A percentile compares a stretch with the other conserved stretches of the same genome.
Conservation (phyloP, 2,113 vertebrate genomes). For the Rhinopomastus cyanomelas region DNA sequence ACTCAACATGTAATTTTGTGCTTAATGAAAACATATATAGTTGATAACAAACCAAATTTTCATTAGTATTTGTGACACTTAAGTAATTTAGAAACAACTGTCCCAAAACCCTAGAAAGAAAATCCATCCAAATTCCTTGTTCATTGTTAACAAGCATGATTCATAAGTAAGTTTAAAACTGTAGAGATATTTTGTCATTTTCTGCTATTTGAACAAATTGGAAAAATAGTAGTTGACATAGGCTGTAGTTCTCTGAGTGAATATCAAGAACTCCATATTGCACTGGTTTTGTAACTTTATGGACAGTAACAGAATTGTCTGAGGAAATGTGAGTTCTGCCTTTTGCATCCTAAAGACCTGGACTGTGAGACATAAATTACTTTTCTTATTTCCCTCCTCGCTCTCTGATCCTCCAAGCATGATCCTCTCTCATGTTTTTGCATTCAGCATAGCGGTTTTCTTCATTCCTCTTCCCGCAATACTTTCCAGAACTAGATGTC, state of each 20-base stretch:
- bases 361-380: background rate
- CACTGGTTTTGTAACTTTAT: background rate
- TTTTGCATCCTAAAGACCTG: background rate
- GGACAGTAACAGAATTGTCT: background rate
- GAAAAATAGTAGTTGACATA: background rate
- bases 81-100: background rate
- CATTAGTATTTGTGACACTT: background rate
- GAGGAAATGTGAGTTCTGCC: background rate
- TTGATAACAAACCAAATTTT: background rate
- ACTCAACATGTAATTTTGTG: background rate
- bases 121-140: fast-evolving
- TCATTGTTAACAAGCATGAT: background rate
- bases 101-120: background rate
- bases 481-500: background rate
- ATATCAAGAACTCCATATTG: background rate
- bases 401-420: background rate
- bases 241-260: background rate
- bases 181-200: background rate
- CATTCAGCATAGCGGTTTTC: background rate
- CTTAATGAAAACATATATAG: background rate
- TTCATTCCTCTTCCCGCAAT: background rate
- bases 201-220: background rate
- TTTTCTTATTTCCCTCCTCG: background rate
- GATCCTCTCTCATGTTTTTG: background rate
- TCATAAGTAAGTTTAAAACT: background rate